These are phyloP conservation scores for Apis dorsata DNA, from an alignment of 1,140 invertebrate species.

Conservation along the genomic window DNA sequence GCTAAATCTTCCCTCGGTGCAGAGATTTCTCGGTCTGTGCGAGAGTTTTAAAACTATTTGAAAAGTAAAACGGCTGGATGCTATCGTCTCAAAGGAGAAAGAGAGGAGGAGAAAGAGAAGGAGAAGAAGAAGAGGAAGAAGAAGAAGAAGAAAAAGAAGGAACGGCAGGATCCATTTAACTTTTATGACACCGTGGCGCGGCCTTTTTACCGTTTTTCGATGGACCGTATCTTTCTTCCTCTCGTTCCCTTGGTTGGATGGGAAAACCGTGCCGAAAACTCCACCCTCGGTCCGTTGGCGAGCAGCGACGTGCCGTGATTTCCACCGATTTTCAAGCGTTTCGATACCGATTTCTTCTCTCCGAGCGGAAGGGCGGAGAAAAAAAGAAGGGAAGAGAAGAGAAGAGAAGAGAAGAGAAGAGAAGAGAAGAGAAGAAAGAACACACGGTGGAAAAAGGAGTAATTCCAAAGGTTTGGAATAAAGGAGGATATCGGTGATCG, in stretches of 20 bases:
- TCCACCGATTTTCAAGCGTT: constrained; percentile 13
- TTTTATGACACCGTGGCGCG: constrained; percentile 54
- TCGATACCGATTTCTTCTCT: not conserved
- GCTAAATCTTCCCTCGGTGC: constrained; percentile 36
- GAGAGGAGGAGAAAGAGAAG: not conserved
- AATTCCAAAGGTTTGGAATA: constrained; percentile 32
- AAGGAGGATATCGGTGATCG: constrained; percentile 52
- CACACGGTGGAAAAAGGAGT: not conserved
- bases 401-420: not conserved
- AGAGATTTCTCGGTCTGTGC: constrained; percentile 20
- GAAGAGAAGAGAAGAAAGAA: not conserved
- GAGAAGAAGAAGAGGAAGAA: not conserved
- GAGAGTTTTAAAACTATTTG: constrained; percentile 50
- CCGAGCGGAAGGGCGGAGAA: not conserved
- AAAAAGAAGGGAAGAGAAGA: not conserved
- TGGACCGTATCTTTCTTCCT: constrained; percentile 30
- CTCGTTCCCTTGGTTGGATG: not conserved
- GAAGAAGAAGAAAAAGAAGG: not conserved
- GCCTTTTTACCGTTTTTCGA: constrained; percentile 54
- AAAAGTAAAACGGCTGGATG: constrained; percentile 46
- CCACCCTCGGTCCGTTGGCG: constrained; percentile 34
- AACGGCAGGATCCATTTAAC: constrained; percentile 60
- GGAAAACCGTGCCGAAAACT: constrained; percentile 42
- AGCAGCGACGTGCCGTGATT: constrained; percentile 43
- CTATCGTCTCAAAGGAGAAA: not conserved